Evolutionary conservation across 2,797 vertebrate species (phyloP), one percentile per base, ranked within the genome.

Genomic region (Poeciliopsis gracilis): DNA sequence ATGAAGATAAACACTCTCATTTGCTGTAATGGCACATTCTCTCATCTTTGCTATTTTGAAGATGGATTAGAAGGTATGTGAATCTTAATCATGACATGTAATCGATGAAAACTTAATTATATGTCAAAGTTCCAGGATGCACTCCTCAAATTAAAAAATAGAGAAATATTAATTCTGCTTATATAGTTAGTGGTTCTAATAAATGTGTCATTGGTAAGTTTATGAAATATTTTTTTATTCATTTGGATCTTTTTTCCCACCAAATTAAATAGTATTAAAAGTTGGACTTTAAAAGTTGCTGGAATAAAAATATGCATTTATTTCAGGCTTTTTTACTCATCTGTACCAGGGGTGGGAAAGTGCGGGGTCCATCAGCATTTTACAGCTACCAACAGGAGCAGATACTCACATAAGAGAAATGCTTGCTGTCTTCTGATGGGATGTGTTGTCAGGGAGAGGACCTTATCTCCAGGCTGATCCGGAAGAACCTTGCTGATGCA

Each of bases 381-480:
- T 38, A 36, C n/a, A 72, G 25, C 46, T 41, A 20, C 30, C 16
- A 36, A 47, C 4, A 4, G 70, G n/a, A 59, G n/a, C 20, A 43
- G 41, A 36, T 67, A 9, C 36, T 30, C 13, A 43, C 12, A 77
- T 7, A 49, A 47, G 28, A 45, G 23, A 45, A 45, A 25, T 43
- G 38, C 25, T 74, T 43, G 53, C 43, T 70, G 66, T 53, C 49
- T 49, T 82, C 30, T 71, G 4, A 18, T 2, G 13, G 33, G 59
- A 49, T 73, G 83, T 70, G 57, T 46, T 66, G n/a, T 79, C 76
- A 81, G 20, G 53, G 30, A 67, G 13, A 38, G 13, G 74, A 74
- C 49, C 66, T 66, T 43, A 43, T 66, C 43, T 11, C n/a, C 33
- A 45, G 38, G 15, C 61, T 69, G 23, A 72, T 53, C 3, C 63